phyloP scores from a whole-genome alignment of 2,888 invertebrate genomes.

The Acleris cristana region DNA sequence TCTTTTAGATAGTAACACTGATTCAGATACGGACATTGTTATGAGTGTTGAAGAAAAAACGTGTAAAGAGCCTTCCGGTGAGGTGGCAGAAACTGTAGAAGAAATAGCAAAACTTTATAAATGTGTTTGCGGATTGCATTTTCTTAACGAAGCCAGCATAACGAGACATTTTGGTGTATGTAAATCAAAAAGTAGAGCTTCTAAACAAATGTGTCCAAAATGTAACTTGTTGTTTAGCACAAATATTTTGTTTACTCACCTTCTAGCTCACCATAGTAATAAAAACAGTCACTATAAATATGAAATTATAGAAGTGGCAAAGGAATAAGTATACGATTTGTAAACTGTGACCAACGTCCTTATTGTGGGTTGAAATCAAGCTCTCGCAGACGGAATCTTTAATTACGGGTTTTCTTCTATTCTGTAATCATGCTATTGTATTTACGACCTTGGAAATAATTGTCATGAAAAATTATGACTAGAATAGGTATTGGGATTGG shows the following conservation, averaged over 20 bases:
- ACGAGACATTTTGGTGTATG: conserved; percentile 53
- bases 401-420: too few relatives aligned
- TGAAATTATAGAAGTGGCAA: conserved; percentile 47
- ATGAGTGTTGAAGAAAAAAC: conserved; percentile 25
- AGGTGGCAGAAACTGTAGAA: conserved; percentile 35
- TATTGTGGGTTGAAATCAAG: too few relatives aligned
- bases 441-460: too few relatives aligned
- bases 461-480: too few relatives aligned
- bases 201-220: conserved; percentile 64
- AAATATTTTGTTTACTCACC: conserved; percentile 63
- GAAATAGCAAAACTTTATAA: conserved; percentile 55
- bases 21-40: conserved; percentile 23
- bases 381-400: too few relatives aligned
- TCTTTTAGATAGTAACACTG: conserved; percentile 21
- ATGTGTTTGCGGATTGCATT: conserved; percentile 66
- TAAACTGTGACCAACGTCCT: not conserved
- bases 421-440: too few relatives aligned
- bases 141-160: conserved; percentile 53
- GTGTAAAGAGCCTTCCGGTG: conserved; percentile 1
- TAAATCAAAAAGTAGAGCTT: conserved; percentile 48
- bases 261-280: conserved; percentile 62
- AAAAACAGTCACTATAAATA: conserved; percentile 54
- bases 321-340: not conserved
- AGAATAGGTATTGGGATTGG: too few relatives aligned
- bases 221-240: conserved; percentile 63